Evolutionary conservation across 2,113 vertebrate genomes (phyloP), one percentile per base, ranked within the genome.

Genomic region (Leptodactylus fuscus): DNA sequence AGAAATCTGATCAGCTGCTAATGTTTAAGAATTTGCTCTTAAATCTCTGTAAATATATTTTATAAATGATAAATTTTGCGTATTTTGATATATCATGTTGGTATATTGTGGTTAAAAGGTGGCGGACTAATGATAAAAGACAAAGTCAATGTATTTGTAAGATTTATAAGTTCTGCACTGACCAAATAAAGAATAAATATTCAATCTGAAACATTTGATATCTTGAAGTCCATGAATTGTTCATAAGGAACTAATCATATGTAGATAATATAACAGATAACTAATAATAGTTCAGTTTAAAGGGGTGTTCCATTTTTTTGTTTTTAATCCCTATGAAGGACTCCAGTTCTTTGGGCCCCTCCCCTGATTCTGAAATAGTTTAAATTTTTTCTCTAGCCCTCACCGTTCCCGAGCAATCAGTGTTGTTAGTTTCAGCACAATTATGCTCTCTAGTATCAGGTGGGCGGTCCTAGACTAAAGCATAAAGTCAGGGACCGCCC

Each of bases 1-100:
- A 18, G 16, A 41, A 24, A 67, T 15, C 77, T 86, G 77, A 79
- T 79, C 76, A 58, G 84, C 84, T 86, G 84, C 84, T 86, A 86
- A 73, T 69, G 51, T 79, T 77, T n/a, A 77, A n/a, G 27, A 32
- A 48, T 44, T 48, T 70, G 27, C 36, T 85, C 60, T 27, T 44
- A 53, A 82, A 85, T 78, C 48, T 55, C 24, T 86, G 84, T 86
- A 86, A 79, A 83, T 65, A 41, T 27, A 38, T 29, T 71, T 80
- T 85, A 6, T 29, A 69, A 29, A 67, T 53, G n/a, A 85, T 67
- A 7, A 1, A 71, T 16, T 55, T 58, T 29, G 10, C 18, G 9
- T 58, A 38, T 27, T 79, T 62, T 58, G 15, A 1, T 36, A 38
- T 38, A 69, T 69, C 34, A 69, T 69, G 62, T 67, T 34, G 29